These are phyloP conservation scores for Prochilodus magdalenae DNA, from an alignment of 2,113 vertebrate species.

Conservation along the genomic window DNA sequence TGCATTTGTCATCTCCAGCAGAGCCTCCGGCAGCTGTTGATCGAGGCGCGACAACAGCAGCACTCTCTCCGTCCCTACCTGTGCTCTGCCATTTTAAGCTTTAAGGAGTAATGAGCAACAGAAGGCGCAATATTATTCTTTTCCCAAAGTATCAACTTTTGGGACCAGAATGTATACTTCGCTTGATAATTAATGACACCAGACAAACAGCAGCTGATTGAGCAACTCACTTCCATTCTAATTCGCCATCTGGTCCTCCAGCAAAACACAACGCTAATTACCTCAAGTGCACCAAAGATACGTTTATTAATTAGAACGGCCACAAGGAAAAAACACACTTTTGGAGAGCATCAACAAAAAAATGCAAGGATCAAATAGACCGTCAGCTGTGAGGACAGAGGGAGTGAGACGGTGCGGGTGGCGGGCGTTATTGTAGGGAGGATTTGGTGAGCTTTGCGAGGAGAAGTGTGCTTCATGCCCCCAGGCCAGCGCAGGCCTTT, in stretches of 20 bases:
- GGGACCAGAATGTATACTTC: slow-evolving; percentile 77
- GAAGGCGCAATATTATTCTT: slow-evolving; percentile 75
- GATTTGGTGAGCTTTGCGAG: slow-evolving; percentile 25
- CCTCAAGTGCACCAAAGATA: slow-evolving; percentile 77
- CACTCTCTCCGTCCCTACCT: slow-evolving; percentile 63
- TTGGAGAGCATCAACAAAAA: slow-evolving; percentile 49
- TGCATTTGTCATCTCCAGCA: slow-evolving; percentile 22
- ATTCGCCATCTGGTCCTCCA: slow-evolving; percentile 81
- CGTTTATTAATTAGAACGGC: slow-evolving; percentile 78
- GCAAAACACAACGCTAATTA: slow-evolving; percentile 80
- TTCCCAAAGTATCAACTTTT: slow-evolving; percentile 79
- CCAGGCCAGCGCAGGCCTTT: slow-evolving; percentile 62
- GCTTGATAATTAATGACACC: slow-evolving; percentile 82
- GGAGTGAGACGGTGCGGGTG: neutral
- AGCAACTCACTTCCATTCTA: slow-evolving; percentile 81
- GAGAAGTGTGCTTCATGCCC: slow-evolving; percentile 57
- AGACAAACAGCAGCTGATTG: slow-evolving; percentile 83
- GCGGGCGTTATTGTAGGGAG: slow-evolving; percentile 6
- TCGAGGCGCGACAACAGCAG: slow-evolving; percentile 69
- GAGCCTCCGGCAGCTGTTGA: slow-evolving; percentile 73
- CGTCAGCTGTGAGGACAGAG: slow-evolving; percentile 34
- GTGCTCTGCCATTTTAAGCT: slow-evolving; percentile 72
- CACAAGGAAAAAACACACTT: slow-evolving; percentile 58
- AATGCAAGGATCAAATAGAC: slow-evolving; percentile 16
- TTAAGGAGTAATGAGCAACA: slow-evolving; percentile 83